Percentiles rank a stretch among this genome's conserved stretches.
Conservation (phyloP, 1,140 invertebrate genomes). For the Camponotus pennsylvanicus region DNA sequence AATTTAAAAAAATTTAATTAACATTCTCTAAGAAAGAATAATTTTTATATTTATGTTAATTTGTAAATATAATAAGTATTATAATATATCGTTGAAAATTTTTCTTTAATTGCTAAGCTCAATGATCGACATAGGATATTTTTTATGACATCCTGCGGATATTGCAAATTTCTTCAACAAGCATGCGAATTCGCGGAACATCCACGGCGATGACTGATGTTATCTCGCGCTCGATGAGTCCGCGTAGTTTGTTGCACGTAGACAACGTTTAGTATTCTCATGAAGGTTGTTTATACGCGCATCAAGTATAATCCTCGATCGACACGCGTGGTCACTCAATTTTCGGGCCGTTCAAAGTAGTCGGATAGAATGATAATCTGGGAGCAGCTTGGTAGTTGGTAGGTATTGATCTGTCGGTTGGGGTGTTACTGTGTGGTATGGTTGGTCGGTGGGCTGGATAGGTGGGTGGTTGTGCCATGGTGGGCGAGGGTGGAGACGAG, state of each 20-base stretch:
- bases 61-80: not conserved
- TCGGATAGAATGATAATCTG: conserved; percentile 83
- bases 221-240: conserved; percentile 21
- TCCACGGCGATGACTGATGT: conserved; percentile 44
- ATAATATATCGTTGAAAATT: not conserved
- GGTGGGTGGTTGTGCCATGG: conserved; percentile 77
- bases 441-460: conserved; percentile 76
- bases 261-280: conserved; percentile 32
- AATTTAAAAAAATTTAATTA: not conserved
- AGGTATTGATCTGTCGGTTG: conserved; percentile 84
- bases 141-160: not conserved
- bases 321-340: conserved; percentile 67
- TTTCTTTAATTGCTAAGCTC: not conserved
- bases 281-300: conserved; percentile 34
- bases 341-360: conserved; percentile 79
- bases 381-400: conserved; percentile 82
- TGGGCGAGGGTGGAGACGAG: conserved; percentile 69
- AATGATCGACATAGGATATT: not conserved
- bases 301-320: conserved; percentile 21
- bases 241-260: conserved; percentile 36
- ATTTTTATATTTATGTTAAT: not conserved
- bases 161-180: conserved; percentile 26
- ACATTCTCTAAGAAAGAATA: not conserved
- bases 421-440: conserved; percentile 81
- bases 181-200: conserved; percentile 35